These are phyloP conservation scores for Archegozetes longisetosus DNA, from an alignment of 1,140 invertebrate species.

Conservation along the genomic window DNA sequence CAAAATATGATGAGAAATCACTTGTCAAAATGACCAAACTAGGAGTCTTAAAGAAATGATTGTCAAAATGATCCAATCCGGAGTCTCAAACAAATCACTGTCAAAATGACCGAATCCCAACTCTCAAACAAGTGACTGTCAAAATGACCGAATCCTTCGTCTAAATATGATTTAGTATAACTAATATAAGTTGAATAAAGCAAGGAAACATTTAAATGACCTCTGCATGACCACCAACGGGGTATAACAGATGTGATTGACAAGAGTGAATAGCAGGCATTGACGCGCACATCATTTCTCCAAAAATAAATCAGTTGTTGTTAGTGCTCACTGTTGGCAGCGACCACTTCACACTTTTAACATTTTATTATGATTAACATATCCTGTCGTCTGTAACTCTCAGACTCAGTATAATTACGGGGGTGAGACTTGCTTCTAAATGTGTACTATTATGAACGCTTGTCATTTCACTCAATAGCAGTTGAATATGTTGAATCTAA, in stretches of 20 bases:
- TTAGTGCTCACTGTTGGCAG: background rate
- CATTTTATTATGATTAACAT: background rate
- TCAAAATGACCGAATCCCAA: too few species aligned
- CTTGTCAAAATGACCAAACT: too few species aligned
- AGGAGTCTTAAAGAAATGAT: too few species aligned
- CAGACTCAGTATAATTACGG: background rate
- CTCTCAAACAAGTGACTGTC: too few species aligned
- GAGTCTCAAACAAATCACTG: too few species aligned
- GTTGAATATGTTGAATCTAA: too few species aligned
- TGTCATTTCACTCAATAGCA: background rate
- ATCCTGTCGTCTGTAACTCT: background rate
- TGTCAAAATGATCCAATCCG: too few species aligned
- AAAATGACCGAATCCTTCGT: too few species aligned
- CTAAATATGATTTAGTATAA: too few species aligned
- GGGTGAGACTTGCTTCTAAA: background rate
- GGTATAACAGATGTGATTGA: background rate
- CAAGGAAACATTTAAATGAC: too few species aligned
- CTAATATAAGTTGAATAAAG: too few species aligned
- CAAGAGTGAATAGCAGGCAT: background rate
- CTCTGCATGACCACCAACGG: background rate
- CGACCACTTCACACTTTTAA: background rate
- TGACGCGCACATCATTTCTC: background rate
- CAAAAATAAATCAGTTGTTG: background rate
- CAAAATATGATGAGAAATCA: too few species aligned
- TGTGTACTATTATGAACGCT: background rate